These are phyloP conservation scores for Microctonus aethiopoides DNA, from an alignment of 2,888 invertebrate species.

Conservation along the genomic window DNA sequence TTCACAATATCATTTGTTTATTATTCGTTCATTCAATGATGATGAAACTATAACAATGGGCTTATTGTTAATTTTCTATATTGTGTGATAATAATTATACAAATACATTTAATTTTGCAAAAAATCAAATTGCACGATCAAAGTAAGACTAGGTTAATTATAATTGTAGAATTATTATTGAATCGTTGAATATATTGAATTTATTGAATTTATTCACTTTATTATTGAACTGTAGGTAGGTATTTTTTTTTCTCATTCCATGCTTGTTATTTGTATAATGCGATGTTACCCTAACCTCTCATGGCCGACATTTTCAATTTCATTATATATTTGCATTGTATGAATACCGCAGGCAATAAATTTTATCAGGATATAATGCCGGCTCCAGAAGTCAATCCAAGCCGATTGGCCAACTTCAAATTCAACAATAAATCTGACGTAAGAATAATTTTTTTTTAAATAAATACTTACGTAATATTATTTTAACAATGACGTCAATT, in stretches of 20 bases:
- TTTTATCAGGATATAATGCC: conserved; percentile 71
- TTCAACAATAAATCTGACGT: conserved; percentile 84
- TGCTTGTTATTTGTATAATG: not conserved
- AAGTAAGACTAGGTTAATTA: too few relatives aligned
- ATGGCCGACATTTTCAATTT: conserved; percentile 6
- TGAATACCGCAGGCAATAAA: not conserved
- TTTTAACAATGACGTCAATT: conserved; percentile 20
- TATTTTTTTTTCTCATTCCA: not conserved
- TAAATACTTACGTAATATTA: conserved; percentile 2
- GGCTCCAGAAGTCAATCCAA: conserved; percentile 69
- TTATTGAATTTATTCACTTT: too few relatives aligned
- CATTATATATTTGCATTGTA: not conserved
- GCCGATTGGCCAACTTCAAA: conserved; percentile 80
- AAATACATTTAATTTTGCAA: not conserved
- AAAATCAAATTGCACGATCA: too few relatives aligned
- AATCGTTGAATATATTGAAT: too few relatives aligned
- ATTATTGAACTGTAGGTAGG: too few relatives aligned
- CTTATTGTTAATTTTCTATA: not conserved
- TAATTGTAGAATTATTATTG: too few relatives aligned
- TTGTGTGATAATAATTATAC: not conserved
- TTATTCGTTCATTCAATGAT: not conserved
- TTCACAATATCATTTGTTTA: not conserved
- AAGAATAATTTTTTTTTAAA: conserved; percentile 59
- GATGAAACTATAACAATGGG: not conserved
- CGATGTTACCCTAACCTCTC: not conserved